A percentile compares a stretch with the other conserved stretches of the same genome.
Conservation (phyloP, 2,113 vertebrate genomes). For the Chlamydotis undulata region DNA sequence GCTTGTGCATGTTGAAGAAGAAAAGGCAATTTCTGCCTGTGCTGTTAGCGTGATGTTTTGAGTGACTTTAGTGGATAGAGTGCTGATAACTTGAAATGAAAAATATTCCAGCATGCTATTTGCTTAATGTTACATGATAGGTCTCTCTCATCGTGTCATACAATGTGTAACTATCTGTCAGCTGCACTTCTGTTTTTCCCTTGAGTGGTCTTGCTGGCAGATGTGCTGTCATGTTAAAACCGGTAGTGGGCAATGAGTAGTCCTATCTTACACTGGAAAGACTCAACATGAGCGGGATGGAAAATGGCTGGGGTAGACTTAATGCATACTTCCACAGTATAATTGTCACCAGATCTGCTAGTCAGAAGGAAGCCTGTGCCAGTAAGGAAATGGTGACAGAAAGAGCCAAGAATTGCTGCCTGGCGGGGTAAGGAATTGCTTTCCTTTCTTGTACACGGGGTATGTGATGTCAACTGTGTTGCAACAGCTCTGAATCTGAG, state of each 20-base stretch:
- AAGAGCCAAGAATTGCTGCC: not conserved
- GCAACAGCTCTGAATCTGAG: not conserved
- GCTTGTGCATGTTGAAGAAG: not conserved
- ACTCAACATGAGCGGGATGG: not conserved
- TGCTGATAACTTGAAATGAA: not conserved
- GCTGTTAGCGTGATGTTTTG: not conserved
- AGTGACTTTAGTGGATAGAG: not conserved
- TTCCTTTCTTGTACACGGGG: not conserved
- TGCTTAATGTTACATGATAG: not conserved
- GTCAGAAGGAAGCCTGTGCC: not conserved
- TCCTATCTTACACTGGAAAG: not conserved
- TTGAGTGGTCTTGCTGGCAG: not conserved
- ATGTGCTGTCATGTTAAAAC: not conserved
- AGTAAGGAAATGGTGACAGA: not conserved
- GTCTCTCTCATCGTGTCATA: not conserved
- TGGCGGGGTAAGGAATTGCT: not conserved
- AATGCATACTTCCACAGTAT: not conserved
- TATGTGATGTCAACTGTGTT: rapidly evolving
- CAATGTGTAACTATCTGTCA: not conserved
- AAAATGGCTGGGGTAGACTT: not conserved
- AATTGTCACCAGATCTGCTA: not conserved
- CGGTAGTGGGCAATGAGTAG: not conserved
- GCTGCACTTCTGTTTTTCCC: not conserved
- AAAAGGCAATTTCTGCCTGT: not conserved
- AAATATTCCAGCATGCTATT: not conserved